Base-by-base conservation (phyloP, 2,888 invertebrate genomes). In the Acronicta aceris region DNA sequence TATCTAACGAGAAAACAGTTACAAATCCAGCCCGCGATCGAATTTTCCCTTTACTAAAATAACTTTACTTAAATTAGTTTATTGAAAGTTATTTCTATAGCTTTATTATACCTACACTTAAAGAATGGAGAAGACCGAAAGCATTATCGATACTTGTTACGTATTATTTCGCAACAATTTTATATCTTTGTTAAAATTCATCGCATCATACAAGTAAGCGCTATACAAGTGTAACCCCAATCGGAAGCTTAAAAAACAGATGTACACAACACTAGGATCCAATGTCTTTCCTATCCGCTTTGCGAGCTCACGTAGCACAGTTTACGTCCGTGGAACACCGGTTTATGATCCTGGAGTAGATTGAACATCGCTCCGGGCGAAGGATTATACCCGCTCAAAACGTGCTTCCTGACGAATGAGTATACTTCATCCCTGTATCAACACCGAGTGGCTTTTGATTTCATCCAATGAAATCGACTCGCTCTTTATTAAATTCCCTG, bases 331-430 rank as follows among this genome's bases (percentile, higher is more conserved):
- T 76, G 74, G 84, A 81, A 83, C 84, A 85, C 81, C 82, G 85
- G 85, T 88, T 88, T 88, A 88, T 85, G 86, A 84, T 81, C 82
- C 77, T 69, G 74, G 84, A 85, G 85, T 85, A 87, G 88, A 89
- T 89, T 87, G 87, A 88, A 86, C 86, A 81, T 76, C 80, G 83
- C 82, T 82, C 76, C 74, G 71, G 76, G 78, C 81, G 78, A 82
- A 84, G 86, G 85, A 86, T 87, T 88, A 87, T 82, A 76, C 74
- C 63, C 81, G 76, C 63, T 65, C 64, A 73, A 70, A 76, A 87
- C 88, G 86, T 87, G 88, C 82, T 75, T 68, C 54, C 65, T 61
- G 61, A 69, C 76, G 73, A 75, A 78, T 75, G 64, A 65, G 59
- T 76, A 65, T 78, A 78, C 81, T 79, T 81, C 80, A 81, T 78